Evolutionary conservation across 2,888 invertebrate genomes (phyloP).

Genomic region (Piscicola geometra): DNA sequence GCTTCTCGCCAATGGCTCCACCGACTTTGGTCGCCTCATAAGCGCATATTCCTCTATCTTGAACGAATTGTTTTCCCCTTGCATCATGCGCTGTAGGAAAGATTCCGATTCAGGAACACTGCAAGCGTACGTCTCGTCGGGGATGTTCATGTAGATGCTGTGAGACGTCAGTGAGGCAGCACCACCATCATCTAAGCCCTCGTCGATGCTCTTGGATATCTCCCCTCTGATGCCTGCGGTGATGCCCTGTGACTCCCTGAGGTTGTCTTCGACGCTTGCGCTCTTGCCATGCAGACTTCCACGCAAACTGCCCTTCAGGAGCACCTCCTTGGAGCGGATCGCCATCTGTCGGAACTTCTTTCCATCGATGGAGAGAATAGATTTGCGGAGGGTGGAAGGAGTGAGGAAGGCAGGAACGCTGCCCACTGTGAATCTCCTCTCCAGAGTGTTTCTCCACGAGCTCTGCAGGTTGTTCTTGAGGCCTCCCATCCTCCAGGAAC

Average conservation of each 20-base stretch:
- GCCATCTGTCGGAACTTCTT: slow-evolving; percentile 19
- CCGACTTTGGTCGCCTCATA: neutral
- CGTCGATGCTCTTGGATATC: no score
- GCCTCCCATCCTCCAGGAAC: neutral
- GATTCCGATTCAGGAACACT: slow-evolving; percentile 1
- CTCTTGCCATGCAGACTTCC: neutral
- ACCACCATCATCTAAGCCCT: neutral
- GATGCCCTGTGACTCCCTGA: no score
- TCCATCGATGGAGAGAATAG: neutral
- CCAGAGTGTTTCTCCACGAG: slow-evolving; percentile 13
- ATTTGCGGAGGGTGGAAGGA: slow-evolving; percentile 9
- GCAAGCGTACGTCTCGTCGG: neutral
- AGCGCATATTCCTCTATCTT: neutral
- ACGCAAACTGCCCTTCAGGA: neutral
- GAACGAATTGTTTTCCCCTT: no score
- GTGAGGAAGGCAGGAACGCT: slow-evolving; percentile 3
- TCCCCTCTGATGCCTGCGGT: no score
- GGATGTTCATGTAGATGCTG: neutral
- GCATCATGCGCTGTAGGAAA: no score
- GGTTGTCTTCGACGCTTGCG: no score
- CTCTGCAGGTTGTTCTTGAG: slow-evolving; percentile 2
- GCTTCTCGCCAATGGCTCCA: neutral
- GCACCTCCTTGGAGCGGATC: slow-evolving; percentile 10
- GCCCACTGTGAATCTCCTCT: slow-evolving; percentile 10
- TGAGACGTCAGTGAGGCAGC: neutral